These are phyloP conservation scores for Schlechtendalia chinensis DNA, from an alignment of 1,140 invertebrate genomes.

Conservation along the genomic window DNA sequence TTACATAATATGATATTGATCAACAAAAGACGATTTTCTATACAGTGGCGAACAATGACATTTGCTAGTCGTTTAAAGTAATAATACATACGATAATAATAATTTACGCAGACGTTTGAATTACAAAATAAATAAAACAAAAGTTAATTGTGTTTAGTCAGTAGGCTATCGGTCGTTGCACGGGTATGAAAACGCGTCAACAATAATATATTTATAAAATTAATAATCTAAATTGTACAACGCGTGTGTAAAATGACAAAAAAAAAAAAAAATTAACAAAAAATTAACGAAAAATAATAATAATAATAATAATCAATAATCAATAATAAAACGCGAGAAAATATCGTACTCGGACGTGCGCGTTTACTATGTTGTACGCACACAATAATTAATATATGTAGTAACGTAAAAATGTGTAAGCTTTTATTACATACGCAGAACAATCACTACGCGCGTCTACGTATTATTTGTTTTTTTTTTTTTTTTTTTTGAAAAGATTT, in stretches of 20 bases:
- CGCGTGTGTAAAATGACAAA: no score
- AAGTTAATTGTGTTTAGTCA: background rate
- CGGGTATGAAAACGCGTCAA: constrained; percentile 32
- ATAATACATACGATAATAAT: no score
- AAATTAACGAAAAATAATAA: background rate
- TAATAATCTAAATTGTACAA: constrained; percentile 3
- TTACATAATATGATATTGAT: constrained; percentile 25
- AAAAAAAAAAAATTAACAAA: background rate
- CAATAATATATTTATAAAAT: constrained; percentile 15
- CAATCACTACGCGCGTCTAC: background rate
- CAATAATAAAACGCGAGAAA: no score
- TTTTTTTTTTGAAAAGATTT: constrained; percentile 16
- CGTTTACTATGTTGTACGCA: background rate
- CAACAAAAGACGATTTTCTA: constrained; percentile 33
- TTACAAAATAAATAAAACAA: constrained; percentile 8
- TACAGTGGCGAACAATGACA: background rate
- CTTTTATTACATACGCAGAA: constrained; percentile 18
- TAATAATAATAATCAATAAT: no score
- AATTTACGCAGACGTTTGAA: background rate
- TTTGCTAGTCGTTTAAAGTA: background rate
- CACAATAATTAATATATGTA: background rate
- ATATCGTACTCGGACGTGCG: constrained; percentile 5
- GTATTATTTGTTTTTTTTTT: no score
- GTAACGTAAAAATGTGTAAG: constrained; percentile 18
- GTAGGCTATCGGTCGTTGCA: constrained; percentile 33